Evolutionary conservation across 2,113 vertebrate genomes (phyloP), one percentile per base, ranked within the genome.

Genomic region (Porphyrio hochstetteri): DNA sequence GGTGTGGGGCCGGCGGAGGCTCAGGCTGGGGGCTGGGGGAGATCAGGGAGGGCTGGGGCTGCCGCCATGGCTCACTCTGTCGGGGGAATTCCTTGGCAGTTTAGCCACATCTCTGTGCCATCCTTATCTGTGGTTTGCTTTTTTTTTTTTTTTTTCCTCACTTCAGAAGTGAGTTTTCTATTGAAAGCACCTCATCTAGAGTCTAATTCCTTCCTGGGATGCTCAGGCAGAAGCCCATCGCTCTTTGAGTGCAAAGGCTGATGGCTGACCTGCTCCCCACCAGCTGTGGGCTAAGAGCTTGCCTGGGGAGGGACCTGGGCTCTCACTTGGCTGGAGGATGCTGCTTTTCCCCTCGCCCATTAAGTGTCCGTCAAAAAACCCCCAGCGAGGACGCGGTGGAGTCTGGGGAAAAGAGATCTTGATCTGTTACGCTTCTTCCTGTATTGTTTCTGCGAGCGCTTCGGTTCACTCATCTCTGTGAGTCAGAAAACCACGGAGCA

Each of bases 1-100:
- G 56, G 44, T 5, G 7, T 82, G 84, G 72, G 46, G 40, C 64
- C 3, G 6, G 42, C 4, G 9, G 50, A 78, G 36, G 69, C 64
- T 72, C 59, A 64, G 50, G 72, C 18, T 15, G 31, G 50, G 72
- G 59, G 28, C 42, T 24, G 50, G 1, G 13, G 68, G 57, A 78
- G 36, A 25, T 16, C 1, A 1, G 40, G 57, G 44, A 36, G 38
- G 40, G 36, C 57, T 55, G 88, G 5, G 27, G 69, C 69, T 82
- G 84, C 86, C 4, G 8, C 79, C 44, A 6, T 3, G 1, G 68
- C 69, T 88, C 1, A 0, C 56, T 86, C 84, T 5, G 1, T 16
- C 5, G 7, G 95, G 95, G 95, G 95, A 96, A 95, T 95, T 96
- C 88, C 95, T 95, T 15, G 8, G 31, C 31, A 78, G 90, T 74